phyloP scores from a whole-genome alignment of 2,888 invertebrate genomes.

The Eristalinus aeneus region DNA sequence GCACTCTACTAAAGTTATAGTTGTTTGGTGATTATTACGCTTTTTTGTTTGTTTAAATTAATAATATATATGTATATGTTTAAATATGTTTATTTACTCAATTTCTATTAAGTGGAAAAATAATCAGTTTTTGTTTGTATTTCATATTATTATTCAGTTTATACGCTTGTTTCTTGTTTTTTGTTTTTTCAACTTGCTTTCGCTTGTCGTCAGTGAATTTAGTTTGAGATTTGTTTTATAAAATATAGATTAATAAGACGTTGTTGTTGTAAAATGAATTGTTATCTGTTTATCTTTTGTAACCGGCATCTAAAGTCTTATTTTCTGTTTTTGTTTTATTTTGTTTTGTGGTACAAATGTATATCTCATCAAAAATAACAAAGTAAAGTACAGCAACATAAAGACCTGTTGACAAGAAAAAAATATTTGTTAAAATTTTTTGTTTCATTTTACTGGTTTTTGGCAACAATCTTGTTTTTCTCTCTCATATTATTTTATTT shows the following conservation, averaged over 20 bases:
- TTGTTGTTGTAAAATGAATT: slow-evolving; percentile 66
- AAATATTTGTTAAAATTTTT: slow-evolving; percentile 52
- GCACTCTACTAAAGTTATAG: slow-evolving; percentile 63
- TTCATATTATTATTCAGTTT: slow-evolving; percentile 46
- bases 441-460: slow-evolving; percentile 72
- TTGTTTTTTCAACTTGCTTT: background rate
- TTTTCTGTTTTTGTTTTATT: slow-evolving; percentile 41
- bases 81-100: slow-evolving; percentile 51
- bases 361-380: slow-evolving; percentile 70
- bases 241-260: slow-evolving; percentile 63
- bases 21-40: slow-evolving; percentile 57
- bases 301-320: slow-evolving; percentile 63
- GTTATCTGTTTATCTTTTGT: slow-evolving; percentile 49
- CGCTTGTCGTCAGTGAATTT: slow-evolving; percentile 56
- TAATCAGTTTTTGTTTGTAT: slow-evolving; percentile 44
- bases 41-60: slow-evolving; percentile 42
- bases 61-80: slow-evolving; percentile 39
- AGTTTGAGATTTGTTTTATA: slow-evolving; percentile 53
- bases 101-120: slow-evolving; percentile 68
- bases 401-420: slow-evolving; percentile 63
- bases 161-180: slow-evolving; percentile 31
- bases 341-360: slow-evolving; percentile 66
- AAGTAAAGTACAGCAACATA: slow-evolving; percentile 67
- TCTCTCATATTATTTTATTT: slow-evolving; percentile 76
- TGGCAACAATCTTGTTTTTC: slow-evolving; percentile 80